Evolutionary conservation across 2,888 invertebrate genomes (phyloP), one percentile per base, ranked within the genome.

Genomic region (Ornithoptera priamus): DNA sequence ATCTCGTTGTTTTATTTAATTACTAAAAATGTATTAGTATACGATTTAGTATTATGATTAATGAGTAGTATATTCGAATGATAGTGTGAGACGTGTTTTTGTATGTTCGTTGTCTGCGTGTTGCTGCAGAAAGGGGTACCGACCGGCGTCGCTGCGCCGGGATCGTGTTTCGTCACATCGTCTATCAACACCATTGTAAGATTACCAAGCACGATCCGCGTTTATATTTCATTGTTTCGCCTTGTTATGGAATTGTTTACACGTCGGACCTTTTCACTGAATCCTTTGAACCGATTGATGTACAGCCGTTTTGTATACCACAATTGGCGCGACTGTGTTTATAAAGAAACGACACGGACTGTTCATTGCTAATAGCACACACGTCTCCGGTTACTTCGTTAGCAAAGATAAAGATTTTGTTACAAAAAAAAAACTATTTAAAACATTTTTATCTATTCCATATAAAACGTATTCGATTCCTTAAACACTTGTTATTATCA

Each of bases 141-240:
- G 36, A 22, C 20, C 46, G 46, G 61, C 67, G 67, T 70, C 67
- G 67, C 67, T 57, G 67, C 80, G 78, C 75, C 76, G 78, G 81
- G 80, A 81, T 87, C 83, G 77, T 76, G 80, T 89, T 87, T 83
- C 87, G 81, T 81, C 85, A 86, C 80, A 73, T 75, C 68, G 68
- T 65, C 75, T 79, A 80, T 82, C 83, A 75, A 78, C 75, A 74
- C 79, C 78, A 85, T 86, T 85, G 87, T 86, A 80, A 74, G 72
- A 78, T 79, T 80, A 80, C 76, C 78, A 75, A 76, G 75, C 76
- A 75, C 78, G 80, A 80, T 82, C 46, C 67, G 78, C 77, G 76
- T 71, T 62, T 69, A 61, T 62, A 65, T 62, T 62, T 68, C 66
- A 67, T 65, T 62, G 67, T 70, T 62, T 39, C 73, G 75, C 75